Evolutionary conservation across 1,140 invertebrate genomes (phyloP).

Genomic region (Rhopalosiphum maidis): DNA sequence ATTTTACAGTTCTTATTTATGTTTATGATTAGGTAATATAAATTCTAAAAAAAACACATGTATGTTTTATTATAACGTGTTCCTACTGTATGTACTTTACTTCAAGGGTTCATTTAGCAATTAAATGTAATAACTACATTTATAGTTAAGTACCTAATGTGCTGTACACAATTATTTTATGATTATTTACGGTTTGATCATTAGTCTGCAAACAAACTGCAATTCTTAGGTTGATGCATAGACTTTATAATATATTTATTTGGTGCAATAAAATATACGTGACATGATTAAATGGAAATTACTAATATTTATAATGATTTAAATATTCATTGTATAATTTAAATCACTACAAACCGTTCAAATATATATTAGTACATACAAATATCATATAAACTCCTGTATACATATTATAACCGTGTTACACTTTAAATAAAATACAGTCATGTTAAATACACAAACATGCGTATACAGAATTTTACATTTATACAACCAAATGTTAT

Average conservation of each 20-base stretch:
- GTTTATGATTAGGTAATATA: not conserved
- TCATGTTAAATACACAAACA: not conserved
- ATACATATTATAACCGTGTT: not conserved
- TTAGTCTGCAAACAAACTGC: not conserved
- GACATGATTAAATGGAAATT: not conserved
- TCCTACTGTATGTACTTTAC: not conserved
- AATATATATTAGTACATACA: not conserved
- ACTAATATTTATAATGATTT: slow-evolving; percentile 5
- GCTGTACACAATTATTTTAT: not conserved
- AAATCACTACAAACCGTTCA: not conserved
- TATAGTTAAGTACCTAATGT: not conserved
- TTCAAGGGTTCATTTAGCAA: not conserved
- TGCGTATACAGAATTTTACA: slow-evolving; percentile 5
- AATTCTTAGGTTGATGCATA: not conserved
- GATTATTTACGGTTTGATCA: slow-evolving; percentile 7
- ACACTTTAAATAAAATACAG: not conserved
- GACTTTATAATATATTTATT: not conserved
- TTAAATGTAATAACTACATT: not conserved
- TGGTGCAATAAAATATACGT: slow-evolving; percentile 10
- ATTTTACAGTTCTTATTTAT: slow-evolving; percentile 2
- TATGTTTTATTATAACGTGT: not conserved
- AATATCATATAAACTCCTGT: slow-evolving; percentile 16
- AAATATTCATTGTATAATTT: slow-evolving; percentile 1
- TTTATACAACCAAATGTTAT: slow-evolving; percentile 13
- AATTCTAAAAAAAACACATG: not conserved